These are phyloP conservation scores for Drosophila ohnishii DNA, from an alignment of 1,140 invertebrate genomes.

Conservation along the genomic window DNA sequence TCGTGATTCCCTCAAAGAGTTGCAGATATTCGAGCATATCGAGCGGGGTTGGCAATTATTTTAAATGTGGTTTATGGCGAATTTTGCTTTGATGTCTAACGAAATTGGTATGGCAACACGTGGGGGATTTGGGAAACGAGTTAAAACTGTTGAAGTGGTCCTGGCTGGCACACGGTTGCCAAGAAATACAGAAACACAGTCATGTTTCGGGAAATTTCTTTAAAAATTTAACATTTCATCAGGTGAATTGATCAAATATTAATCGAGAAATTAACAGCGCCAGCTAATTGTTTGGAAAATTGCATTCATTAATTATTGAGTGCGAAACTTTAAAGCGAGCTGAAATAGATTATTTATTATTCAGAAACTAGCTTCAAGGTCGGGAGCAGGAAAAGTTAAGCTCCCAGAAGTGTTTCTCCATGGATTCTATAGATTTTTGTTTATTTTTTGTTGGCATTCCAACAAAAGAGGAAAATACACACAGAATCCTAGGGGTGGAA, in stretches of 20 bases:
- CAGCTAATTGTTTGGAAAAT: slow-evolving; percentile 30
- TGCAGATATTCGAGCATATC: slow-evolving; percentile 3
- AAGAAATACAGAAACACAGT: slow-evolving; percentile 1
- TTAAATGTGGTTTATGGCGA: slow-evolving; percentile 36
- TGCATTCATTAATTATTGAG: slow-evolving; percentile 50
- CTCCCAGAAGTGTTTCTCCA: not conserved
- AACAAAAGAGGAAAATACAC: not conserved
- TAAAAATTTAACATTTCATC: slow-evolving; percentile 2
- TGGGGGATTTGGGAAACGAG: not conserved
- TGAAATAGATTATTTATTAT: slow-evolving; percentile 30
- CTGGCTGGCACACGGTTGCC: slow-evolving; percentile 9
- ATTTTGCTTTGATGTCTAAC: slow-evolving; percentile 22
- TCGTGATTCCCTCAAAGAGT: slow-evolving; percentile 26
- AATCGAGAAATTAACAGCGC: not conserved
- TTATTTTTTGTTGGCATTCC: slow-evolving; percentile 2
- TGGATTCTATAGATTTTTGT: not conserved
- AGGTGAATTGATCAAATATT: slow-evolving; percentile 22
- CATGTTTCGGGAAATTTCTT: not conserved
- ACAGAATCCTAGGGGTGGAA: not conserved
- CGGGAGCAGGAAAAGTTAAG: not conserved
- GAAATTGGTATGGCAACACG: slow-evolving; percentile 30
- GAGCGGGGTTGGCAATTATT: slow-evolving; percentile 32
- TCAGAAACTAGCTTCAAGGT: slow-evolving; percentile 10
- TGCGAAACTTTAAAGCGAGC: not conserved
- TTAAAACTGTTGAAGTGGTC: slow-evolving; percentile 28